These are phyloP conservation scores for Manacus vitellinus DNA, from an alignment of 2,113 vertebrate genomes.

Conservation along the genomic window DNA sequence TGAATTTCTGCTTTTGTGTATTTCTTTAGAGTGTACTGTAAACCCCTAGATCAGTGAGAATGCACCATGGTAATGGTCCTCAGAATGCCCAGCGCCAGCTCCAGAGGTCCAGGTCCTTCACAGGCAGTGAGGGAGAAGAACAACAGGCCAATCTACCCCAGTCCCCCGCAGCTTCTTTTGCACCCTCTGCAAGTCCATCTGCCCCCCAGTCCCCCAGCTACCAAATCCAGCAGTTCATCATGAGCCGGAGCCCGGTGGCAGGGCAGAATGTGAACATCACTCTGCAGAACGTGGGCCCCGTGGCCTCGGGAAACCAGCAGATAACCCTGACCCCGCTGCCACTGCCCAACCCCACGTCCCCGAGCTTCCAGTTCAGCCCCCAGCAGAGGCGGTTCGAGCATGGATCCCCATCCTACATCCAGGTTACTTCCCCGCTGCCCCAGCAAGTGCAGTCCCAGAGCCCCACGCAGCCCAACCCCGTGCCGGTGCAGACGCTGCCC, in stretches of 20 bases:
- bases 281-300: conserved; percentile 86
- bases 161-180: conserved; percentile 88
- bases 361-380: conserved; percentile 88
- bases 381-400: conserved; percentile 87
- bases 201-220: conserved; percentile 91
- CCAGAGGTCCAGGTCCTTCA: conserved; percentile 89
- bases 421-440: conserved; percentile 87
- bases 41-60: conserved; percentile 77
- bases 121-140: conserved; percentile 89
- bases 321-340: conserved; percentile 87
- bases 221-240: conserved; percentile 84
- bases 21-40: conserved; percentile 45
- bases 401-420: conserved; percentile 86
- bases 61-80: conserved; percentile 97
- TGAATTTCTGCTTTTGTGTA: conserved; percentile 36
- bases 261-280: conserved; percentile 93
- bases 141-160: conserved; percentile 83
- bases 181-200: conserved; percentile 86
- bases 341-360: conserved; percentile 83
- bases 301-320: conserved; percentile 86
- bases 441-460: conserved; percentile 89
- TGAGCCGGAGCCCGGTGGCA: conserved; percentile 88
- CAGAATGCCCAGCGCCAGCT: conserved; percentile 92
- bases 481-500: conserved; percentile 76
- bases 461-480: conserved; percentile 87